Evolutionary conservation across 2,113 vertebrate genomes (phyloP).

Genomic region (Pangasianodon gigas): DNA sequence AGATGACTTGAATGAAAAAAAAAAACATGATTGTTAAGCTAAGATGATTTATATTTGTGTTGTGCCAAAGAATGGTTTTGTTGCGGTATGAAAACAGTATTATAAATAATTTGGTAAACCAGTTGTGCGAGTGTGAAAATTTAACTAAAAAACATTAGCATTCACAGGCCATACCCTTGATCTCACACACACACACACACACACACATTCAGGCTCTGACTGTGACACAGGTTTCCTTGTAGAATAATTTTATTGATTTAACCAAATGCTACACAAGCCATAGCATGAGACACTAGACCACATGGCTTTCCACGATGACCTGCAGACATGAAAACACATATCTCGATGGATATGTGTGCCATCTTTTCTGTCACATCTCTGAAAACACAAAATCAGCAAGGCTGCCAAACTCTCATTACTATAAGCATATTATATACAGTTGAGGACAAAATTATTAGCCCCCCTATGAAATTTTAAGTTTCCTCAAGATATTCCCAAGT

Average conservation of each 20-base stretch:
- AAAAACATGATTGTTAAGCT: slow-evolving; percentile 3
- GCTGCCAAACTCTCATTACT: slow-evolving; percentile 72
- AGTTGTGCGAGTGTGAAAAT: slow-evolving; percentile 25
- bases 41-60: slow-evolving; percentile 45
- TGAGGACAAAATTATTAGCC: too few species aligned
- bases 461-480: too few species aligned
- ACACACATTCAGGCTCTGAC: not conserved
- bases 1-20: not conserved
- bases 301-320: slow-evolving; percentile 50
- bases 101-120: slow-evolving; percentile 57
- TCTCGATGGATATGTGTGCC: slow-evolving; percentile 31
- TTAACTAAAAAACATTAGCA: not conserved
- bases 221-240: slow-evolving; percentile 58
- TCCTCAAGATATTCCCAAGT: too few species aligned
- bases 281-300: slow-evolving; percentile 69
- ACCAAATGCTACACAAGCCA: slow-evolving; percentile 75
- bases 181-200: not conserved
- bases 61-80: slow-evolving; percentile 47
- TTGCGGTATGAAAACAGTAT: slow-evolving; percentile 40
- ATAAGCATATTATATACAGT: not conserved
- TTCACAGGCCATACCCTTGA: not conserved
- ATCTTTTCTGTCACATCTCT: slow-evolving; percentile 48
- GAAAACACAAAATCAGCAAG: slow-evolving; percentile 79
- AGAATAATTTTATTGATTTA: slow-evolving; percentile 79
- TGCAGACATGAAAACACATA: slow-evolving; percentile 54